These are phyloP conservation scores for Triops longicaudatus DNA, from an alignment of 1,140 invertebrate species.

Conservation along the genomic window DNA sequence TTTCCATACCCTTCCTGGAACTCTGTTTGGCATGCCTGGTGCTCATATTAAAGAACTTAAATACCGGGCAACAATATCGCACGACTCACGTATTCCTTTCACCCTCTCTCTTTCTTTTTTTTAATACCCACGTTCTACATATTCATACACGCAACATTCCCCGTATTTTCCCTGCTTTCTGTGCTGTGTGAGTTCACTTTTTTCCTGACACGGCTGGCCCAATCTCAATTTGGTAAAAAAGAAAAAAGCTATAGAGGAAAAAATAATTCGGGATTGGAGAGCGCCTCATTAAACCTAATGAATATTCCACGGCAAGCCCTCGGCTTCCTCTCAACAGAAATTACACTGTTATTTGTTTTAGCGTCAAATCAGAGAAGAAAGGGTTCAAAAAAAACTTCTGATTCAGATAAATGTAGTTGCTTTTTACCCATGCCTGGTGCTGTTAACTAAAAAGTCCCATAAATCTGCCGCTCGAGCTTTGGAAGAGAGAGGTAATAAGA, in stretches of 20 bases:
- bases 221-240: too few relatives aligned
- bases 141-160: neutral
- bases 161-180: neutral
- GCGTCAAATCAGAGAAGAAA: neutral
- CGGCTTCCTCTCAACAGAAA: neutral
- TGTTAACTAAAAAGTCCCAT: constrained; percentile 8
- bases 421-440: neutral
- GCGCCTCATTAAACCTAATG: too few relatives aligned
- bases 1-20: neutral
- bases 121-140: neutral
- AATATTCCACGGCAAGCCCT: neutral
- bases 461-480: neutral
- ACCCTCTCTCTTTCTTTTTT: neutral
- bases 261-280: too few relatives aligned
- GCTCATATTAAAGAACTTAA: neutral
- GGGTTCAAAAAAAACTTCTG: neutral
- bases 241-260: too few relatives aligned
- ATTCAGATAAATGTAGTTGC: neutral
- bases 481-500: neutral
- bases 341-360: neutral
- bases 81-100: neutral
- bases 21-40: neutral
- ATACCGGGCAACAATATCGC: neutral
- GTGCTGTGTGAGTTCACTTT: neutral
- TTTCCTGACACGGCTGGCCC: too few relatives aligned